These are phyloP conservation scores for Phalera bucephala DNA, from an alignment of 2,888 invertebrate genomes.

Conservation along the genomic window DNA sequence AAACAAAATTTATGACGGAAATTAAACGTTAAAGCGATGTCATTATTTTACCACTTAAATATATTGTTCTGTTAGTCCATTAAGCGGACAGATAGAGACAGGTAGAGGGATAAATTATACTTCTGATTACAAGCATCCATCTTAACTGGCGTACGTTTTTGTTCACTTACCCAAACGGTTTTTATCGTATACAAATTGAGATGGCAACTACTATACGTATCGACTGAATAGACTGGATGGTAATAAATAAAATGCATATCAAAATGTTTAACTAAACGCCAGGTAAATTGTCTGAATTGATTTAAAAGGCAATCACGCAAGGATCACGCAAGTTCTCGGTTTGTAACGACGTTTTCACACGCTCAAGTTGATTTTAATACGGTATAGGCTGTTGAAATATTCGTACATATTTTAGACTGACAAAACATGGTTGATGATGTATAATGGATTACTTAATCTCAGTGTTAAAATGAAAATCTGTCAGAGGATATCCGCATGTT, in stretches of 20 bases:
- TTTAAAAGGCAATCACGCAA: not conserved
- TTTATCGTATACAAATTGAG: slow-evolving; percentile 23
- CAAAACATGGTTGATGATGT: too few relatives aligned
- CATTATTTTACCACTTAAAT: slow-evolving; percentile 5
- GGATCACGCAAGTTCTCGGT: not conserved
- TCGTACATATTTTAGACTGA: too few relatives aligned
- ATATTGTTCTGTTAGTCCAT: slow-evolving; percentile 11
- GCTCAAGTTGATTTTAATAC: not conserved
- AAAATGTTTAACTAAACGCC: not conserved
- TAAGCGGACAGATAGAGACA: slow-evolving; percentile 7
- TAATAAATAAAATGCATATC: slow-evolving; percentile 7
- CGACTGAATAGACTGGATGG: slow-evolving; percentile 4
- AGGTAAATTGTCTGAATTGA: not conserved
- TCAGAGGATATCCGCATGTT: too few relatives aligned
- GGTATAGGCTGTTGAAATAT: too few relatives aligned
- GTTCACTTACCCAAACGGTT: slow-evolving; percentile 23
- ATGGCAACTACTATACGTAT: slow-evolving; percentile 17
- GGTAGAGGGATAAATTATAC: slow-evolving; percentile 14
- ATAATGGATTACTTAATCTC: too few relatives aligned
- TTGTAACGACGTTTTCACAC: not conserved
- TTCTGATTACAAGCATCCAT: slow-evolving; percentile 16
- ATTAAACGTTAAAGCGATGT: slow-evolving; percentile 3
- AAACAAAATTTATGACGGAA: slow-evolving; percentile 2
- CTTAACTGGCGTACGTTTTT: slow-evolving; percentile 14
- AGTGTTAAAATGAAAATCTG: too few relatives aligned